These are phyloP conservation scores for Aphis craccivora DNA, from an alignment of 1,140 invertebrate species.

Conservation along the genomic window DNA sequence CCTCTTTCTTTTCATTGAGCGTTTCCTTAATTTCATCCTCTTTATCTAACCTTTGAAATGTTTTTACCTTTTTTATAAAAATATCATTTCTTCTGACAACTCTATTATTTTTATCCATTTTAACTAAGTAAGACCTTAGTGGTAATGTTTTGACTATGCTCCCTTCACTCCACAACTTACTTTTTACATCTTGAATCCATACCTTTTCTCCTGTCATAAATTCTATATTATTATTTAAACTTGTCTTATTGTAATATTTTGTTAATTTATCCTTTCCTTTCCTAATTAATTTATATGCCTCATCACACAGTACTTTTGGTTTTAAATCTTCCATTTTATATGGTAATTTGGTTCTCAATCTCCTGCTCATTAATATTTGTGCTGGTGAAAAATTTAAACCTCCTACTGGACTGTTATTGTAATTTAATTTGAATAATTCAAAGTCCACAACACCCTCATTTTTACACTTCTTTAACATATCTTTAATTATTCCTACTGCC, in stretches of 20 bases:
- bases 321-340: not conserved
- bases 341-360: slow-evolving; percentile 12
- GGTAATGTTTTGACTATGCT: not conserved
- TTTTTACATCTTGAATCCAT: not conserved
- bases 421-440: slow-evolving; percentile 51
- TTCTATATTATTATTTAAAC: not conserved
- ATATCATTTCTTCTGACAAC: not conserved
- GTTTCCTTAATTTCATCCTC: not conserved
- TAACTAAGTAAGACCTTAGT: not conserved
- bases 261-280: not conserved
- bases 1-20: not conserved
- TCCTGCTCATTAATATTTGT: slow-evolving; percentile 50
- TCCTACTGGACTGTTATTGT: not conserved
- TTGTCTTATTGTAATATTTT: not conserved
- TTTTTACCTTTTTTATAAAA: not conserved
- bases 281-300: not conserved
- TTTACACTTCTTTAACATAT: not conserved
- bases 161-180: not conserved
- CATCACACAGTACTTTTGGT: not conserved
- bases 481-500: slow-evolving; percentile 53
- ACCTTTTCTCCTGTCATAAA: not conserved
- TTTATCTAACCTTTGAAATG: not conserved
- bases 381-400: slow-evolving; percentile 45
- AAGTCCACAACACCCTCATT: not conserved
- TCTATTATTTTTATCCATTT: not conserved